Conservation (phyloP, 2,797 vertebrate genomes). For the Poeciliopsis turneri region DNA sequence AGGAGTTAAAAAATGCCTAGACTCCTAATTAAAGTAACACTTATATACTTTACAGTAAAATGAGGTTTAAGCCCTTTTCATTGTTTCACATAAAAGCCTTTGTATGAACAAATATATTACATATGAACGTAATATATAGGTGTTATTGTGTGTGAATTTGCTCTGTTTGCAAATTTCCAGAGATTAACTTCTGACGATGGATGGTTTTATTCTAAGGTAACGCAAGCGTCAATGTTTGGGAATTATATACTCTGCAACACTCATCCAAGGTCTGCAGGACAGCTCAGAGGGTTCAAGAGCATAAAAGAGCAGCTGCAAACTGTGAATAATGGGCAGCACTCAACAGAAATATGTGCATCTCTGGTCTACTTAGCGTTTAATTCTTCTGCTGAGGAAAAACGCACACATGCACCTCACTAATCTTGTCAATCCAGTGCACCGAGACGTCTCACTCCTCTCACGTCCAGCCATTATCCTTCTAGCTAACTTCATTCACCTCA, state of each 20-base stretch:
- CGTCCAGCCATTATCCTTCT: conserved; percentile 21
- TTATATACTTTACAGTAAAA: not conserved
- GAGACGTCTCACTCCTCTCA: conserved; percentile 20
- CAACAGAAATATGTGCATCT: conserved; percentile 54
- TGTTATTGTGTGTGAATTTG: not conserved
- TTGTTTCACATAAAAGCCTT: not conserved
- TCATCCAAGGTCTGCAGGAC: conserved; percentile 44
- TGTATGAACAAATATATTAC: no score
- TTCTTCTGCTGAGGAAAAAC: conserved; percentile 28
- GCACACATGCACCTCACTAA: conserved; percentile 50
- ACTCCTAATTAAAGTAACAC: not conserved
- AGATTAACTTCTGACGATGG: not conserved
- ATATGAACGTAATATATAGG: not conserved
- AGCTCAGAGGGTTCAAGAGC: conserved; percentile 32
- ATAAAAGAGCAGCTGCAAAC: conserved; percentile 58
- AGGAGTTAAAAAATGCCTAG: not conserved
- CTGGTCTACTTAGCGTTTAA: conserved; percentile 48
- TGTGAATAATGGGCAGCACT: conserved; percentile 52
- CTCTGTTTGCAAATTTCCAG: not conserved
- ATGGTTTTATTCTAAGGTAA: not conserved
- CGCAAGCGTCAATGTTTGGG: not conserved
- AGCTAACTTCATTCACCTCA: conserved; percentile 57
- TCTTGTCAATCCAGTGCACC: conserved; percentile 46
- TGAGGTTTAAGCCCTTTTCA: not conserved
- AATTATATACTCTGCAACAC: conserved; percentile 22